phyloP scores from a whole-genome alignment of 2,888 invertebrate genomes.

The Stomorhina lunata region DNA sequence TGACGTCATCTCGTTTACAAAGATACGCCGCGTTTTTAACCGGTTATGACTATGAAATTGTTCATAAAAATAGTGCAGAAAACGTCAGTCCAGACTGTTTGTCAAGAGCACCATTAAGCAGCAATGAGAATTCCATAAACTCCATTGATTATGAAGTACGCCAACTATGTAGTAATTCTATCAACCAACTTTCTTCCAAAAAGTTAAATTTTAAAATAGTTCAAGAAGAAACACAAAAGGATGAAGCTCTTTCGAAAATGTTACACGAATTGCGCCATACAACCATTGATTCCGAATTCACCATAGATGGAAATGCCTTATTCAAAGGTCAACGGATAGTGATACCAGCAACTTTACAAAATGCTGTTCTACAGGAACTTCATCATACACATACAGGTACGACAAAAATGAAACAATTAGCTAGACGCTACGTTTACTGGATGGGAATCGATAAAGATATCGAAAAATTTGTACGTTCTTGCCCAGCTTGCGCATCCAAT shows the following conservation, averaged over 20 bases:
- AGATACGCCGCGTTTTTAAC: too few relatives aligned
- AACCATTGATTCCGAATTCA: not conserved
- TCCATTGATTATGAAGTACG: not conserved
- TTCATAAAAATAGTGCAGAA: not conserved
- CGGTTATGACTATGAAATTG: too few relatives aligned
- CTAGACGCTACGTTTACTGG: too few relatives aligned
- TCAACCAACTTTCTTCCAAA: not conserved
- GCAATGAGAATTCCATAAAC: not conserved
- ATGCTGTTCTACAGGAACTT: not conserved
- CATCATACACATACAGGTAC: too few relatives aligned
- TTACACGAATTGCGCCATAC: not conserved
- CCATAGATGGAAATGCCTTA: not conserved
- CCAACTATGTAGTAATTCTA: not conserved
- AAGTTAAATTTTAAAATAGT: not conserved
- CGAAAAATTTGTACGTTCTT: too few relatives aligned
- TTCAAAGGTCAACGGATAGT: not conserved
- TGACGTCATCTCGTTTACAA: too few relatives aligned
- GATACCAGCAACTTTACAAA: not conserved
- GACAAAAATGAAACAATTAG: too few relatives aligned
- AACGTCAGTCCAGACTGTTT: not conserved
- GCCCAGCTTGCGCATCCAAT: too few relatives aligned
- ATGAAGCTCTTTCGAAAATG: not conserved
- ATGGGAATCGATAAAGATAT: too few relatives aligned
- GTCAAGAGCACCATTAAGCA: not conserved
- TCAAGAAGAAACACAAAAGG: not conserved